Base-by-base conservation (phyloP, 2,113 vertebrate species). In the Anarhynchus alexandrinus region DNA sequence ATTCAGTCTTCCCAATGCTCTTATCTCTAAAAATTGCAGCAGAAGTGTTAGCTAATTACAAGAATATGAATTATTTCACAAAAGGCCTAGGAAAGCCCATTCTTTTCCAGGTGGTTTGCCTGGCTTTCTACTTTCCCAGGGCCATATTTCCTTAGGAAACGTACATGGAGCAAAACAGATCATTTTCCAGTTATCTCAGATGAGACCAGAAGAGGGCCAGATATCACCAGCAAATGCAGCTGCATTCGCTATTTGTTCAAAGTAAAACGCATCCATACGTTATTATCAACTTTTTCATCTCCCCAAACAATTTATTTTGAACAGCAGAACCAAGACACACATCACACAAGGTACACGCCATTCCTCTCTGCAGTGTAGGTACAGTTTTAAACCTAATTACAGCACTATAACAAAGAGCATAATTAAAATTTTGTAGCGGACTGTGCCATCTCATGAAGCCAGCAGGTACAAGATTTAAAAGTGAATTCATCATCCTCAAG, bases 401-500 rank as follows among this genome's bases (percentile, higher is more conserved):
- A 81, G 69, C 36, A 34, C 27, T 52, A 4, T 27, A 62, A 74
- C 29, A 57, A 42, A 73, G 10, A 55, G 3, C 10, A 26, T 15
- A 62, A 62, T 38, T 55, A 47, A 38, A 36, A 73, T 78, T 82
- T 57, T 59, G 8, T 17, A 23, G 23, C 8, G 16, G 13, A 27
- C 15, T 36, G 3, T 65, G 22, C 32, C 25, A 43, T 16, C 38
- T 71, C 34, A 34, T 19, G 9, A 52, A 80, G 66, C 9, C 54
- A 61, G 43, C 5, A 22, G 30, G 5, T 14, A 49, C 6, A 27
- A 59, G 20, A 47, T 4, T 52, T 57, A 34, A 77, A 88, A 94
- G 58, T 1, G 0, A 77, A 57, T 57, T 69, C 4, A 25, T 34
- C 0, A 0, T 22, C 11, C 27, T 79, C 45, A 36, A 34, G 47